These are phyloP conservation scores for Mythimna vitellina DNA, from an alignment of 2,888 invertebrate genomes.

Conservation along the genomic window DNA sequence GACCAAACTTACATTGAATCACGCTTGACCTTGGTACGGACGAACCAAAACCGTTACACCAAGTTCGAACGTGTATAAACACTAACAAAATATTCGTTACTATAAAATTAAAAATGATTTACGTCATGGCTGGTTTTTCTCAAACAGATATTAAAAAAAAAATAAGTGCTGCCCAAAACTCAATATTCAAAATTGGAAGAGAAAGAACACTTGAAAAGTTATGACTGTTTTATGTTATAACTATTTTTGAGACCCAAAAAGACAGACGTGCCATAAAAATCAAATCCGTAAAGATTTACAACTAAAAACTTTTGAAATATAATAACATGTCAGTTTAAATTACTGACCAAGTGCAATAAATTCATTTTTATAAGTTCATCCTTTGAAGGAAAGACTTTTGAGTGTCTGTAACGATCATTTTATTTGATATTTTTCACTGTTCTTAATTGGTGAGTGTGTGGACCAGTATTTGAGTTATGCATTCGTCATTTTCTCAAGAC, in stretches of 20 bases:
- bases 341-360: slow-evolving; percentile 82
- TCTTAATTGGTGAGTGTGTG: slow-evolving; percentile 54
- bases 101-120: neutral
- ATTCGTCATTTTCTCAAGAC: slow-evolving; percentile 32
- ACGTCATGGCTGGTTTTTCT: neutral
- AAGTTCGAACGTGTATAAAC: no score
- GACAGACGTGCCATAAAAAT: slow-evolving; percentile 84
- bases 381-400: slow-evolving; percentile 65
- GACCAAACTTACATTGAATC: no score
- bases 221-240: slow-evolving; percentile 59
- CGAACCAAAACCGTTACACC: no score
- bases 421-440: slow-evolving; percentile 64
- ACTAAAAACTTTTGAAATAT: slow-evolving; percentile 85
- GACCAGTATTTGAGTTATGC: slow-evolving; percentile 47
- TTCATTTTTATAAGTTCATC: slow-evolving; percentile 77
- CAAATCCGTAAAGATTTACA: slow-evolving; percentile 85
- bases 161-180: slow-evolving; percentile 1
- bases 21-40: no score
- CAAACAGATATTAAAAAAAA: slow-evolving; percentile 4
- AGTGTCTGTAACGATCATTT: slow-evolving; percentile 76
- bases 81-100: neutral
- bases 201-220: slow-evolving; percentile 43
- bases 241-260: slow-evolving; percentile 71
- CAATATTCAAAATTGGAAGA: slow-evolving; percentile 40
- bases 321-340: slow-evolving; percentile 85